Evolutionary conservation across 2,113 vertebrate genomes (phyloP).

Genomic region (Centropus bengalensis): DNA sequence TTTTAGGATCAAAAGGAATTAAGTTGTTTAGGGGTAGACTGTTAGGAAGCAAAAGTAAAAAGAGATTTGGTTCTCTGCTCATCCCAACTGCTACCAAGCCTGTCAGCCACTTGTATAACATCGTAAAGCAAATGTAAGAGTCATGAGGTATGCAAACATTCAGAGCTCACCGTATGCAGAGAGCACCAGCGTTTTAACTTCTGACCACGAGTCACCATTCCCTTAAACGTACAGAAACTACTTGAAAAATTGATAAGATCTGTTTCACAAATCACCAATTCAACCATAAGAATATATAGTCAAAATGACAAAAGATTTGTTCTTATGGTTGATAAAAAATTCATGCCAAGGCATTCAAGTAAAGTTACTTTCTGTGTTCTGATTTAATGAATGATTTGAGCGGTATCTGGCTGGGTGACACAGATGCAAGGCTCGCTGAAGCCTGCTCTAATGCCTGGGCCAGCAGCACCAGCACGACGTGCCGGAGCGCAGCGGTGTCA

Average conservation of each 20-base stretch:
- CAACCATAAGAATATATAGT: slow-evolving; percentile 79
- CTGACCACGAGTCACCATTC: slow-evolving; percentile 62
- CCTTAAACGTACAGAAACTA: slow-evolving; percentile 75
- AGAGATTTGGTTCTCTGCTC: neutral
- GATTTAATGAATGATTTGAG: slow-evolving; percentile 99
- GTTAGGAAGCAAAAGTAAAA: neutral
- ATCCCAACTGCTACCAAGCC: neutral
- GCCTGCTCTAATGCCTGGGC: slow-evolving; percentile 90
- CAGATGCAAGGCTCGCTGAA: slow-evolving; percentile 87
- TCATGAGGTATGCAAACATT: slow-evolving; percentile 33
- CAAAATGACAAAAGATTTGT: slow-evolving; percentile 98
- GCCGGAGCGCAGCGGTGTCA: slow-evolving; percentile 91
- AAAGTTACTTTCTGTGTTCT: slow-evolving; percentile 99
- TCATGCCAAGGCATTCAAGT: slow-evolving; percentile 94
- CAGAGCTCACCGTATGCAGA: neutral
- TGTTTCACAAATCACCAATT: slow-evolving; percentile 91
- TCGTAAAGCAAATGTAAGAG: slow-evolving; percentile 16
- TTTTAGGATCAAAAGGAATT: neutral
- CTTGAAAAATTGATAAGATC: slow-evolving; percentile 97
- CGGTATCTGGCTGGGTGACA: slow-evolving; percentile 83
- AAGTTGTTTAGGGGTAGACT: neutral
- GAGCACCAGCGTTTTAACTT: slow-evolving; percentile 49
- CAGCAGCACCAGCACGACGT: slow-evolving; percentile 84
- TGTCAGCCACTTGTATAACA: neutral
- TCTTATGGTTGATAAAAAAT: slow-evolving; percentile 96